Base-by-base conservation (phyloP, 2,888 invertebrate genomes). In the Luffia ferchaultella region DNA sequence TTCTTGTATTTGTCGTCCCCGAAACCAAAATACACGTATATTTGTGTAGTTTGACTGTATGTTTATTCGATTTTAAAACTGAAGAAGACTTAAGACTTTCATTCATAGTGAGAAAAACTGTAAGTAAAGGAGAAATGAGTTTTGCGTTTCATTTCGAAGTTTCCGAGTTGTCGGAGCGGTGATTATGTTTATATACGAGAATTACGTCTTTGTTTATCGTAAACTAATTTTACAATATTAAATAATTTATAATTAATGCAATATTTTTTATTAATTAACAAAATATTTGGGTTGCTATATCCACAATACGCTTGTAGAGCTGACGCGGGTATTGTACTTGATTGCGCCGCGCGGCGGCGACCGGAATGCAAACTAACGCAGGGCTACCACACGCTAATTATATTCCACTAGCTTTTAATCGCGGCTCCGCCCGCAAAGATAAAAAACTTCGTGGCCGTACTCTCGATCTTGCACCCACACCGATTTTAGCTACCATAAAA, bases 311-410 rank as follows among this genome's bases (percentile, higher is more conserved):
- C 56, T 58, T 20, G n/a, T 53, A 62, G 51, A 42, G 45, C 43
- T 54, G 57, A 55, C 58, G 48, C 66, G 68, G 62, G 73, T 75
- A 75, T 77, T 75, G 77, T 74, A 72, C 74, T 74, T 71, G 76
- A 76, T 76, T 76, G 76, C 75, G 73, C 73, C 71, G 71, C 74
- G 70, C 71, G 67, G 74, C 66, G 72, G 72, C 68, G 75, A 67
- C 63, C 73, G 78, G 80, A 79, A 80, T 79, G 80, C 78, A 76
- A 79, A 80, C 78, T 77, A 73, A 73, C 43, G 70, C 60, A 80
- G 79, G 80, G 78, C 30, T 74, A 56, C 1, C 30, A 41, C 20
- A 30, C 30, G 12, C 30, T 30, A 30, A 30, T 30, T 30, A 12
- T 7, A 7, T 30, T 30, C 3, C 12, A 30, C 12, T 30, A 30